Evolutionary conservation across 2,113 vertebrate species (phyloP).

Genomic region (Hucho hucho): DNA sequence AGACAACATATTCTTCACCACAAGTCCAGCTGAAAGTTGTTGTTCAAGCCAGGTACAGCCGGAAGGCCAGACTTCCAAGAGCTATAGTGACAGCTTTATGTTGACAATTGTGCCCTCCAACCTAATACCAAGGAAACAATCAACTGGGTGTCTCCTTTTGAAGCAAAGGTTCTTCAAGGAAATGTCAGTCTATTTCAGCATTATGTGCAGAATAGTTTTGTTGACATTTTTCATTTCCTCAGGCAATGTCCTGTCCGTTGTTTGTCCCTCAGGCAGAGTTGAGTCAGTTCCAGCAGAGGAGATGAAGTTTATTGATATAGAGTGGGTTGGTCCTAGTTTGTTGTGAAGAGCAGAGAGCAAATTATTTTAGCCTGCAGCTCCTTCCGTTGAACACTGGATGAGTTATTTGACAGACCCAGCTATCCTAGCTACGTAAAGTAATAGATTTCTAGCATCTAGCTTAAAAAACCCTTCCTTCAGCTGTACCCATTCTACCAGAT

Average conservation of each 20-base stretch:
- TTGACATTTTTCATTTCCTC: background rate
- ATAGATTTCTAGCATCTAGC: background rate
- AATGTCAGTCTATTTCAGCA: too few species aligned
- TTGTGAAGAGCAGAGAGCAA: background rate
- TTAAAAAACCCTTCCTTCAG: background rate
- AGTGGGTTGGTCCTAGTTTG: background rate
- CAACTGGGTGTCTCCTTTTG: too few species aligned
- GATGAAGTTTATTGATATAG: slow-evolving; percentile 9
- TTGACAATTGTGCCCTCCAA: too few species aligned
- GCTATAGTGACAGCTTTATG: too few species aligned
- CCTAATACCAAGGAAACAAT: too few species aligned
- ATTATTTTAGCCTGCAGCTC: background rate
- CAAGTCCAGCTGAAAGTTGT: background rate
- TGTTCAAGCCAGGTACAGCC: too few species aligned
- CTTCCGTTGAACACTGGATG: background rate
- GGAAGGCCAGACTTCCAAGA: too few species aligned
- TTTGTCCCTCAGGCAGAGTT: background rate
- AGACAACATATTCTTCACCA: too few species aligned
- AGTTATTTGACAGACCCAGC: background rate
- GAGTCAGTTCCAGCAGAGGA: slow-evolving; percentile 9
- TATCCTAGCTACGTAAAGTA: background rate
- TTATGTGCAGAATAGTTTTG: too few species aligned
- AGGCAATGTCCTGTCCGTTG: background rate
- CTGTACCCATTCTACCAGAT: background rate
- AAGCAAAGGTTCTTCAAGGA: too few species aligned